Base-by-base conservation (phyloP, 2,797 vertebrate genomes). In the Distichodus sexfasciatus region DNA sequence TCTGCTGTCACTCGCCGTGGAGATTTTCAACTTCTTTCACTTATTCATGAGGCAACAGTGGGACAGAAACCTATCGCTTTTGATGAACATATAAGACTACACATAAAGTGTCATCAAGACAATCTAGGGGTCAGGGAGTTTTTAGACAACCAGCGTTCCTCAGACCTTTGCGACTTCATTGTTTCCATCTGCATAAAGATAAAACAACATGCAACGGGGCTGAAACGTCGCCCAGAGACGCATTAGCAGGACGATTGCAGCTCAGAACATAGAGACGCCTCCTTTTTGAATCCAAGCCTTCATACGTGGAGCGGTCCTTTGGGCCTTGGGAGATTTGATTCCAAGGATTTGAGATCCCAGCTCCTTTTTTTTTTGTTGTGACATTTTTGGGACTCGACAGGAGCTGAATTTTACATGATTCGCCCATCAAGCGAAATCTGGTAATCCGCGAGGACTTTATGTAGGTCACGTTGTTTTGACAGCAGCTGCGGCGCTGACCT, bases 171-270 rank as follows among this genome's bases (percentile, higher is more conserved):
- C 76, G 59, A 69, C 74, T 69, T 41, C 61, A 79, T 43, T 47
- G 82, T 73, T 57, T 78, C 62, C 36, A 23, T 5, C 66, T 55
- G 11, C 68, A 55, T 74, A 71, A 55, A 76, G 59, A 60, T 64
- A 71, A 65, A 50, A 43, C 43, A 33, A 36, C 54, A 43, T 36
- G 85, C 81, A 85, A 88, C 86, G 28, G 71, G 79, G 48, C 43
- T 66, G 87, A 84, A 89, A 90, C 63, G 72, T 81, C 61, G 85
- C 87, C 88, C 83, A 86, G 74, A 78, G 70, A 51, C 64, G 69
- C 76, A 76, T 83, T 76, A 81, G 73, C 66, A 63, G 53, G 61
- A 70, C 33, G 70, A 76, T 75, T 46, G 68, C 68, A 75, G 80
- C 82, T 47, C 26, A 38, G 31, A 24, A 64, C 2, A n/a, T 53